Percentiles rank a stretch among this genome's conserved stretches.
phyloP scores from a whole-genome alignment of 2,888 invertebrate genomes.

The Hirtodrosophila confusa region DNA sequence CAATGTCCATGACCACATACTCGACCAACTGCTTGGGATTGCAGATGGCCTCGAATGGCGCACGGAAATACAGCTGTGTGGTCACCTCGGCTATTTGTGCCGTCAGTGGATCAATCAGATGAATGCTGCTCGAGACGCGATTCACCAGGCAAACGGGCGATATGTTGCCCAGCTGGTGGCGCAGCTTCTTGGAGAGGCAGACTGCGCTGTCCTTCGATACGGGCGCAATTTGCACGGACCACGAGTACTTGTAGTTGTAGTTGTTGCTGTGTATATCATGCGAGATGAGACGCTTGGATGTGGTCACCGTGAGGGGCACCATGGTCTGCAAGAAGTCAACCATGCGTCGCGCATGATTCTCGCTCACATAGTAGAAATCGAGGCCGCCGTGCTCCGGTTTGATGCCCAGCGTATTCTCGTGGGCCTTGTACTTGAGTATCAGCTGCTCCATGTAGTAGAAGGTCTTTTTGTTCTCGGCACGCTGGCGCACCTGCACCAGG shows the following conservation, averaged over 20 bases:
- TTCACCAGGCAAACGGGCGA: slow-evolving; percentile 94
- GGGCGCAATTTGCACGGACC: slow-evolving; percentile 97
- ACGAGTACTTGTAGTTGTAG: slow-evolving; percentile 98
- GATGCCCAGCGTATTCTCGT: slow-evolving; percentile 94
- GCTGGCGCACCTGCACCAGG: slow-evolving; percentile 93
- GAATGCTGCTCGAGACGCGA: slow-evolving; percentile 94
- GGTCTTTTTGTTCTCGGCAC: slow-evolving; percentile 97
- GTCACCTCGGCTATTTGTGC: slow-evolving; percentile 96
- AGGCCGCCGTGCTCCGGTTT: slow-evolving; percentile 94
- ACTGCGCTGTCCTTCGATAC: slow-evolving; percentile 97
- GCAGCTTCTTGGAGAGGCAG: slow-evolving; percentile 93
- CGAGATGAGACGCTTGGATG: slow-evolving; percentile 97
- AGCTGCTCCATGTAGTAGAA: slow-evolving; percentile 98
- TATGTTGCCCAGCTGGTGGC: slow-evolving; percentile 94
- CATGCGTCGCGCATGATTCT: slow-evolving; percentile 96
- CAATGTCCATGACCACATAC: slow-evolving; percentile 97
- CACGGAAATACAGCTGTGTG: slow-evolving; percentile 92
- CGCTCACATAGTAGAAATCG: slow-evolving; percentile 96
- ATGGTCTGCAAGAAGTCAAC: slow-evolving; percentile 95
- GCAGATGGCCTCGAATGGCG: slow-evolving; percentile 94
- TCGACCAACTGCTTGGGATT: slow-evolving; percentile 95
- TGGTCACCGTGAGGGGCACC: slow-evolving; percentile 93
- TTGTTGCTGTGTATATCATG: slow-evolving; percentile 98
- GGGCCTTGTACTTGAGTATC: slow-evolving; percentile 97
- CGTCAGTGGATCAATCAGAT: slow-evolving; percentile 95